Evolutionary conservation across 2,888 invertebrate genomes (phyloP).

Genomic region (Meteorus cinctellus): DNA sequence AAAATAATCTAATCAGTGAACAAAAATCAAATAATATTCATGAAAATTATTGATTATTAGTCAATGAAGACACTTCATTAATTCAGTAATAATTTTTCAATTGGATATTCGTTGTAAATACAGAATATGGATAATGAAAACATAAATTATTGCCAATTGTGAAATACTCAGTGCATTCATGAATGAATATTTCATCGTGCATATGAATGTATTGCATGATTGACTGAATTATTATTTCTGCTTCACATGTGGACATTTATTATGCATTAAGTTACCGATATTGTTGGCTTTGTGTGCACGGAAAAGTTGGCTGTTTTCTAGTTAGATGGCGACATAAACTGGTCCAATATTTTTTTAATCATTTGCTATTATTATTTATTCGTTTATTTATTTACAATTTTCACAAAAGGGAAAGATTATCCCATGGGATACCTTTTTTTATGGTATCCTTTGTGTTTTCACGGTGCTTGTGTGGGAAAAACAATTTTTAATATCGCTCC

Average conservation of each 20-base stretch:
- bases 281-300: neutral
- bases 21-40: neutral
- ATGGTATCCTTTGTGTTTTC: too few species aligned
- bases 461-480: too few species aligned
- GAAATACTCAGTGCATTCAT: neutral
- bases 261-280: constrained; percentile 12
- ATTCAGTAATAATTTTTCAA: neutral
- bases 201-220: neutral
- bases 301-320: neutral
- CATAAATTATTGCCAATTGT: too few species aligned
- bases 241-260: neutral
- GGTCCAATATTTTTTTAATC: neutral
- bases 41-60: neutral
- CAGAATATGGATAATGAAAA: too few species aligned
- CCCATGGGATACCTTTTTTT: too few species aligned
- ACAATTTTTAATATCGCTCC: too few species aligned
- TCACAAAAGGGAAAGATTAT: too few species aligned
- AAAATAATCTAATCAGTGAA: neutral
- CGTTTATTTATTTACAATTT: too few species aligned
- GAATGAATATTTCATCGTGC: neutral
- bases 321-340: constrained; percentile 20
- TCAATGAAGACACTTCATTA: neutral
- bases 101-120: neutral
- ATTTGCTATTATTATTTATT: neutral
- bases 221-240: neutral